Evolutionary conservation across 1,140 invertebrate species (phyloP).

Genomic region (Telenomus remus): DNA sequence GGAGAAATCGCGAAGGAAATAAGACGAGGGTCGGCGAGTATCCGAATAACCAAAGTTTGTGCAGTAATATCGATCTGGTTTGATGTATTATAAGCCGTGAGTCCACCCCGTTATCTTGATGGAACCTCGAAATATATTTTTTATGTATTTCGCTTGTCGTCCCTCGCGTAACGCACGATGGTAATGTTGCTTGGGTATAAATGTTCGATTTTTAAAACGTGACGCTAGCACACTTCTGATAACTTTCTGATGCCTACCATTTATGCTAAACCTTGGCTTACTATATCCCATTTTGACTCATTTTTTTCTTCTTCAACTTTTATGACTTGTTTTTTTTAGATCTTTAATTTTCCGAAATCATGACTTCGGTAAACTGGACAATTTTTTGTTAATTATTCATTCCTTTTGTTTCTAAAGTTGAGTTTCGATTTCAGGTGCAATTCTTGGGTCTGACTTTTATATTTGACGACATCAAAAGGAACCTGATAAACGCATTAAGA

Average conservation of each 20-base stretch:
- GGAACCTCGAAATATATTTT: conserved; percentile 74
- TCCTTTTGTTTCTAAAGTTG: no score
- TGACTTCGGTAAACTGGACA: no score
- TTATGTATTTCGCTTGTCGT: conserved; percentile 69
- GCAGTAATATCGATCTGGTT: conserved; percentile 74
- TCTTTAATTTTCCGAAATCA: no score
- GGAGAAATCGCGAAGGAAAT: conserved; percentile 58
- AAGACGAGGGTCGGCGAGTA: conserved; percentile 63
- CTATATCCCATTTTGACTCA: neutral
- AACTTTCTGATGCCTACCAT: conserved; percentile 33
- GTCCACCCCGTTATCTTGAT: conserved; percentile 71
- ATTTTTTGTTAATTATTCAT: no score
- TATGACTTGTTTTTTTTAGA: no score
- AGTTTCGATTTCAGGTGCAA: no score
- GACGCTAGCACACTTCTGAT: conserved; percentile 51
- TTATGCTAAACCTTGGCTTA: conserved; percentile 27
- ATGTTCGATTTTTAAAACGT: conserved; percentile 68
- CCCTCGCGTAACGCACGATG: conserved; percentile 28
- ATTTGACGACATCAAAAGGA: no score
- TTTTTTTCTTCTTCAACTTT: no score
- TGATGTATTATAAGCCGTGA: conserved; percentile 73
- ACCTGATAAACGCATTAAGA: conserved; percentile 1
- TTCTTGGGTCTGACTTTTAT: no score
- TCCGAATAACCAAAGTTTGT: conserved; percentile 70
- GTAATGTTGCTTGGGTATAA: conserved; percentile 63